Evolutionary conservation across 2,113 vertebrate species (phyloP), one percentile per base, ranked within the genome.

Genomic region (Apaloderma vittatum): DNA sequence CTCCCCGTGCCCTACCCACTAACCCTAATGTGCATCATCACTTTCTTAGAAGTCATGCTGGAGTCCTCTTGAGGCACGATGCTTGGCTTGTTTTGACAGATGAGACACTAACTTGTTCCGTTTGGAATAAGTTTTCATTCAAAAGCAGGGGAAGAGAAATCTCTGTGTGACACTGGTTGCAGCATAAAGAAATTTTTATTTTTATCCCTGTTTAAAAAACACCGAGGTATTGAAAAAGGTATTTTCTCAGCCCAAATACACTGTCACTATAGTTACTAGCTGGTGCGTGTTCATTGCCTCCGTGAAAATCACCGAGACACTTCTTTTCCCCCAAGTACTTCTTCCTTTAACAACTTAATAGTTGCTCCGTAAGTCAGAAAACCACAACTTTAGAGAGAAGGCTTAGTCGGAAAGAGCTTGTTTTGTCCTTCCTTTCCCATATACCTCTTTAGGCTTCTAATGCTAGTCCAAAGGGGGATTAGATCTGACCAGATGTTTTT

Each of bases 401-500:
- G 15, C 12, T 80, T 11, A 55, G 22, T 79, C 32, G 82, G 29
- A 43, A 88, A 59, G 29, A 48, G 15, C 43, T 81, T 58, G 6
- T 62, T 82, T 90, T 86, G 14, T 77, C 45, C 34, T 72, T 86
- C 29, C 6, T 24, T 65, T 92, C 36, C 15, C 9, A 8, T 43
- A 27, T 54, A n/a, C 26, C 7, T 71, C 36, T 88, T 90, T 11
- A 77, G 78, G 12, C 5, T 83, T 82, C 14, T 83, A 55, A 34
- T 66, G 48, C 21, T 71, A 30, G 54, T 87, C 61, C 43, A 10
- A 51, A 51, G 20, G 1, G 10, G 17, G 2, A 27, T 77, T 30
- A 75, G 32, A 67, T 65, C 87, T 97, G 81, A 96, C 55, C 78
- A 49, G 18, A 26, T 94, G 32, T 94, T 86, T 95, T 97, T 94